Evolutionary conservation across 2,113 vertebrate species (phyloP), one percentile per base, ranked within the genome.

Genomic region (Nothocercus julius): DNA sequence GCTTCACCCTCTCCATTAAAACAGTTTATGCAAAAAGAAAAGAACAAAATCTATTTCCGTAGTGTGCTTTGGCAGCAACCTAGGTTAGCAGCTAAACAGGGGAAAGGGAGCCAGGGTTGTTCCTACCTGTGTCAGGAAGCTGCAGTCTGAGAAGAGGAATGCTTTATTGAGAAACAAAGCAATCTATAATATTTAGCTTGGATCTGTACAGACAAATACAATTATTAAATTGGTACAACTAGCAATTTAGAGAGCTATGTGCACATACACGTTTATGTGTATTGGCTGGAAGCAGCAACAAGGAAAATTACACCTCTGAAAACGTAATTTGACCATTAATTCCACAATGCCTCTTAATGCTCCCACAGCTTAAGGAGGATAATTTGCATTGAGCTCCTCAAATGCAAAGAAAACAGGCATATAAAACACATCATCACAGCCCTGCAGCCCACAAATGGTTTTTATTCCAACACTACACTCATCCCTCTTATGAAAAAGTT

Each of bases 51-150:
- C 51, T 30, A 85, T 42, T 92, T 67, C 64, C 0, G 1, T 70
- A 81, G 76, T 64, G 36, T 63, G 56, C 56, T 77, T 61, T 90
- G 92, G 81, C 86, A 94, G 83, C 38, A 78, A 53, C 69, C 69
- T 63, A 54, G 61, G 32, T 75, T 67, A 89, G 38, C 20, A 88
- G 21, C 21, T 64, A 51, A 92, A 75, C 5, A 49, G 89, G 83
- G 34, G 47, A 90, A 92, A 93, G 83, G 83, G 56, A 94, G 77
- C 38, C 83, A 90, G 53, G 62, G 77, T 11, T 89, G 81, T 68
- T 93, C 69, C 88, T 86, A 82, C 89, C 86, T 89, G 38, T 13
- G 69, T n/a, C 75, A 90, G 92, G 91, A 97, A 94, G 89, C 81
- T 84, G 54, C 61, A 89, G 80, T 27, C 68, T 88, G 76, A 84